Base-by-base conservation (phyloP, 2,888 invertebrate genomes). In the Thumatha senex region DNA sequence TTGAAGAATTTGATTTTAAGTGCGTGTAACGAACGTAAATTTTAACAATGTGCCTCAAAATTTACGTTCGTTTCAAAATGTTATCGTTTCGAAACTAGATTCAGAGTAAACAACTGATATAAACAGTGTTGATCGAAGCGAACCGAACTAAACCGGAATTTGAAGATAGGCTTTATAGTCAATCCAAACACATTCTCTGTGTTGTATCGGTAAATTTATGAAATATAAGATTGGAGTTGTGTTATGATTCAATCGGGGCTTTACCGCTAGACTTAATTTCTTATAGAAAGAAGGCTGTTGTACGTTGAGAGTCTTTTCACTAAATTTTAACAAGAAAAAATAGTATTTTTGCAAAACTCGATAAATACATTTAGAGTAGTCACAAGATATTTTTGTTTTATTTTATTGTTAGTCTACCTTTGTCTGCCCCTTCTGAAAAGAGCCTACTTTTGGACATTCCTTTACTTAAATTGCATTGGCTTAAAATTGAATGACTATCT, bases 11-110 rank as follows among this genome's bases (percentile, higher is more conserved):
- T n/a, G n/a, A n/a, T n/a, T n/a, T n/a, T n/a, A n/a, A n/a, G n/a
- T n/a, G n/a, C n/a, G n/a, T n/a, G n/a, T n/a, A n/a, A n/a, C n/a
- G n/a, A n/a, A n/a, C n/a, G n/a, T n/a, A n/a, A n/a, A n/a, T n/a
- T n/a, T n/a, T 15, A 10, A 24, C 46, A 46, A 33, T 31, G 12
- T 33, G 10, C 18, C 2, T 11, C 7, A 12, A 35, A 47, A 47
- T 47, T 42, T 42, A 47, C 35, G 29, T 43, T 46, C 51, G 49
- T 63, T 49, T 62, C 56, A 66, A 76, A 76, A 72, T 70, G 70
- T 76, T 75, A 72, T 61, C 65, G 58, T 62, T 61, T 58, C 59
- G 62, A 63, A 71, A 72, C 73, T 75, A 72, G 70, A 72, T 72
- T 64, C 58, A 54, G 57, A 40, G 56, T 59, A 72, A 73, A 72